Percentiles rank a stretch among this genome's conserved stretches.
phyloP scores from a whole-genome alignment of 2,113 vertebrate genomes.

The Cyanistes caeruleus region DNA sequence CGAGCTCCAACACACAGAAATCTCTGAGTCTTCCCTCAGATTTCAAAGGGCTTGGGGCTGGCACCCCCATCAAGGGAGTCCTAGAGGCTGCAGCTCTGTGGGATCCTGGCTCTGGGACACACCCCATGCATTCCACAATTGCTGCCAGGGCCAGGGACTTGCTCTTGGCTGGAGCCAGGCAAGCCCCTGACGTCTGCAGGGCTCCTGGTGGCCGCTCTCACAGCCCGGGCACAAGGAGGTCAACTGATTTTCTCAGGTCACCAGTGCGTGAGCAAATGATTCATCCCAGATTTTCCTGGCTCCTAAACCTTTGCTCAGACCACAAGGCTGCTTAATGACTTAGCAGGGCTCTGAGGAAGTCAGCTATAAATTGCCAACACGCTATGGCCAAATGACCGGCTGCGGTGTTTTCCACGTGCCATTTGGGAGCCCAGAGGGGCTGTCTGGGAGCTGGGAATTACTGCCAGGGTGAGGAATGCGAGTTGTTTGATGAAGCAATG shows the following conservation, averaged over 20 bases:
- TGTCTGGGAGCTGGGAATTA: background rate
- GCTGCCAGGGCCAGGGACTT: background rate
- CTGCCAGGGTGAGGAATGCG: fast-evolving
- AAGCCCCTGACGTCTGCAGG: background rate
- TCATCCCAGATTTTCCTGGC: constrained; percentile 16
- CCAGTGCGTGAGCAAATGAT: background rate
- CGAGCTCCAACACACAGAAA: background rate
- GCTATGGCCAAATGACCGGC: background rate
- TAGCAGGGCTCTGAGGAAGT: background rate
- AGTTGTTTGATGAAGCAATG: background rate
- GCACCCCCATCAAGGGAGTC: background rate
- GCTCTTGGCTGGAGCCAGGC: background rate
- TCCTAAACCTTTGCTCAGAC: constrained; percentile 25
- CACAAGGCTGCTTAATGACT: constrained; percentile 17
- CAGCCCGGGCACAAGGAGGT: background rate
- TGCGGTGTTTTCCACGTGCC: background rate
- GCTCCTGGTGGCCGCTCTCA: background rate
- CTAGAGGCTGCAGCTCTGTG: background rate
- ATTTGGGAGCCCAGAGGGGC: background rate
- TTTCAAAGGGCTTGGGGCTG: background rate
- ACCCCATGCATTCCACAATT: fast-evolving
- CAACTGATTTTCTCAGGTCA: constrained; percentile 20
- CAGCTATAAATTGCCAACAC: background rate
- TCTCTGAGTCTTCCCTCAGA: background rate
- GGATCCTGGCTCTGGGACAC: background rate